Conservation (phyloP, 1,140 invertebrate species). For the Limonius californicus region DNA sequence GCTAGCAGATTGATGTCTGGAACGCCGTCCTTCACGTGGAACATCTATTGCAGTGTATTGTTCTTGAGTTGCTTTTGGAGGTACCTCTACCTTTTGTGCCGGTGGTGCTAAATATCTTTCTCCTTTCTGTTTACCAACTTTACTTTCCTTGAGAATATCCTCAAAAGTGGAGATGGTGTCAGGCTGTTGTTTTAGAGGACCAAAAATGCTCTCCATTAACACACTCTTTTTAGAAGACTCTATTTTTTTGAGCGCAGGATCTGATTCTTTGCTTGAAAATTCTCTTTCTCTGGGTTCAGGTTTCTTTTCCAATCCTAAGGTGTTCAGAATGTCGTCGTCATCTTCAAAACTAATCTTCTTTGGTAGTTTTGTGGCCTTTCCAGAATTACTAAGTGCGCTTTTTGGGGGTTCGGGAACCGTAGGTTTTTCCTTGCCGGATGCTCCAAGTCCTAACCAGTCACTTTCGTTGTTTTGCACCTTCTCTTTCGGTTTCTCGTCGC, state of each 20-base stretch:
- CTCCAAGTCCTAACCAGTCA: constrained; percentile 34
- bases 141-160: constrained; percentile 41
- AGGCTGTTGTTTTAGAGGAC: constrained; percentile 22
- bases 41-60: too few species aligned
- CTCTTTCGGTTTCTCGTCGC: constrained; percentile 16
- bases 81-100: not conserved
- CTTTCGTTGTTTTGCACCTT: constrained; percentile 16
- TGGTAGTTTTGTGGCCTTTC: not conserved
- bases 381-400: constrained; percentile 2
- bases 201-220: constrained; percentile 39
- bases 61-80: not conserved
- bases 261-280: not conserved
- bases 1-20: not conserved
- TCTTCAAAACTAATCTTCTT: constrained; percentile 41
- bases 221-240: constrained; percentile 7
- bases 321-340: constrained; percentile 31
- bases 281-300: not conserved
- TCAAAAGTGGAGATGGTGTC: constrained; percentile 28
- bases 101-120: not conserved
- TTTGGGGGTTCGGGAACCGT: not conserved
- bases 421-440: not conserved
- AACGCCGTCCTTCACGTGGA: not conserved
- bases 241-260: not conserved
- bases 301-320: constrained; percentile 23
- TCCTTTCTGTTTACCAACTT: constrained; percentile 15